Evolutionary conservation across 2,888 invertebrate genomes (phyloP).

Genomic region (Aphidoletes aphidimyza): DNA sequence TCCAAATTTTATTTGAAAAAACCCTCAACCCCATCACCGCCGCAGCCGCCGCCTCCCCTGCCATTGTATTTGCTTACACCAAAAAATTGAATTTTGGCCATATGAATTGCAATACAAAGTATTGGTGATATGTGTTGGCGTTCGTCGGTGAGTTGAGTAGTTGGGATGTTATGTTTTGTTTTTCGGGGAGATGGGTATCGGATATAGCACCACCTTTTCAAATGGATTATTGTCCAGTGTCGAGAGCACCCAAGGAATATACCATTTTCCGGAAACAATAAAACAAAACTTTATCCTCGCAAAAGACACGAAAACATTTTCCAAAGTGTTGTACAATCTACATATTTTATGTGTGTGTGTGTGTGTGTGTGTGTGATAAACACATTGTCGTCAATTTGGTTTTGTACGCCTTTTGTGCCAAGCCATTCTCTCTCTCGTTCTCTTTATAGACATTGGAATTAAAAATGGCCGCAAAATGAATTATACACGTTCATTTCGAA

Average conservation of each 20-base stretch:
- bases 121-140: background rate
- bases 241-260: background rate
- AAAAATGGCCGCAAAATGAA: conserved; percentile 31
- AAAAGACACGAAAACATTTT: conserved; percentile 9
- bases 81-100: background rate
- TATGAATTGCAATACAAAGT: background rate
- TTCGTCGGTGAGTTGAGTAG: background rate
- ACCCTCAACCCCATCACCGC: background rate
- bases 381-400: background rate
- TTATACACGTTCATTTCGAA: background rate
- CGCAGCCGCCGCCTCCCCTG: background rate
- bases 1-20: too few relatives aligned
- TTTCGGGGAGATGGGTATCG: too few relatives aligned
- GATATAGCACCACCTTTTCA: background rate
- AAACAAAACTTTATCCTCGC: background rate
- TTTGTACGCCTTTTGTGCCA: background rate
- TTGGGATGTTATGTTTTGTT: too few relatives aligned
- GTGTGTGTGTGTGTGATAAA: background rate
- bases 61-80: background rate
- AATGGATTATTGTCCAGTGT: background rate
- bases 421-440: background rate
- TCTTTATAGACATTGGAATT: conserved; percentile 20
- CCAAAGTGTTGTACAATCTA: background rate
- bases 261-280: background rate
- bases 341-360: background rate